These are phyloP conservation scores for Trichechus manatus DNA, from an alignment of 2,113 vertebrate genomes.

Conservation along the genomic window DNA sequence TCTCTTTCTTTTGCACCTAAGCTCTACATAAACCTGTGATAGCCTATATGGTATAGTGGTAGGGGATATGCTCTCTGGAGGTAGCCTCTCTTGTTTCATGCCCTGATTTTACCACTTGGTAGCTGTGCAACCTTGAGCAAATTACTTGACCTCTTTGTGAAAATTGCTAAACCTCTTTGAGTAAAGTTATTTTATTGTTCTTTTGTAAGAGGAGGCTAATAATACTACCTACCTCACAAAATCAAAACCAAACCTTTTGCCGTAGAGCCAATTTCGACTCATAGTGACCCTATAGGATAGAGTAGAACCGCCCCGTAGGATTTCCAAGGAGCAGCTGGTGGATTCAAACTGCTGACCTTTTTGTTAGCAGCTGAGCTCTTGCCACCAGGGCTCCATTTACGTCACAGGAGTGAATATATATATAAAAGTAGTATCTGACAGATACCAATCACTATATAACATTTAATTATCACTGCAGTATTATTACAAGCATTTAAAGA, in stretches of 20 bases:
- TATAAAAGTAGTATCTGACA: neutral
- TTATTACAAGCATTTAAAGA: neutral
- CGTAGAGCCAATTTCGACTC: too few relatives aligned
- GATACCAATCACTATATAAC: neutral
- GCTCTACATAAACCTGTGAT: neutral
- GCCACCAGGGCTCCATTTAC: too few relatives aligned
- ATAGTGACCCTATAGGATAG: too few relatives aligned
- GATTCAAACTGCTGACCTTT: too few relatives aligned
- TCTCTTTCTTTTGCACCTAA: neutral
- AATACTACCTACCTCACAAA: neutral
- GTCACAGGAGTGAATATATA: neutral
- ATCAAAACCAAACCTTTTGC: too few relatives aligned
- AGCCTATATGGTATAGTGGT: fast-evolving
- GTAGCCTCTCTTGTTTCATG: neutral
- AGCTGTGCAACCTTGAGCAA: neutral
- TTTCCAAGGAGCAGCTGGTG: too few relatives aligned
- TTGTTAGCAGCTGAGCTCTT: too few relatives aligned
- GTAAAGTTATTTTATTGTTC: neutral
- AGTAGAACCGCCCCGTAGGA: too few relatives aligned
- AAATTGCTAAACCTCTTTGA: neutral
- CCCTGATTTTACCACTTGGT: neutral
- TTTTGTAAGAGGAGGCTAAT: neutral
- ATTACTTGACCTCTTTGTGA: neutral
- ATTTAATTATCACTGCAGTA: neutral
- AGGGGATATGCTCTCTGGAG: neutral